phyloP scores from a whole-genome alignment of 2,113 vertebrate species.

The Chauna torquata region DNA sequence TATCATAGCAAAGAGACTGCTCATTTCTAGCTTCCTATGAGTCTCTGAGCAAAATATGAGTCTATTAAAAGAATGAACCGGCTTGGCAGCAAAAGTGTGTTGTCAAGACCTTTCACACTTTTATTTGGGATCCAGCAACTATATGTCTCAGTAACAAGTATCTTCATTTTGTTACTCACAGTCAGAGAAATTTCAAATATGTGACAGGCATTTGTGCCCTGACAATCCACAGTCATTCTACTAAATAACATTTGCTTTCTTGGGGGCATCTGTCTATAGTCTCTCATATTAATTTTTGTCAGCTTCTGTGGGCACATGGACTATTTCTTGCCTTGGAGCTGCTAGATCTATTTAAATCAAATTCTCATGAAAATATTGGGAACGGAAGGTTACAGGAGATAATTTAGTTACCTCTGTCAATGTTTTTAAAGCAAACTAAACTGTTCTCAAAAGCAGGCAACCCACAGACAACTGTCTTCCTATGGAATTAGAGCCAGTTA shows the following conservation, averaged over 20 bases:
- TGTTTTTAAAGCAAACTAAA: not conserved
- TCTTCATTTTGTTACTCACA: not conserved
- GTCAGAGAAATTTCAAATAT: constrained; percentile 10
- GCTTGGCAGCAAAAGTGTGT: not conserved
- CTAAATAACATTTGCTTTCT: not conserved
- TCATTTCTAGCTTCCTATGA: not conserved
- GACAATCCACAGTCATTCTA: not conserved
- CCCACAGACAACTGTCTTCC: not conserved
- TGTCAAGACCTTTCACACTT: not conserved
- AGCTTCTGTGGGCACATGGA: not conserved
- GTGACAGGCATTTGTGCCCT: not conserved
- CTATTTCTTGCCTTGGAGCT: not conserved
- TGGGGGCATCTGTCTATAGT: not conserved
- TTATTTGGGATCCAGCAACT: not conserved
- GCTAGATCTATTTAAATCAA: constrained; percentile 47
- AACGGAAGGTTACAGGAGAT: not conserved
- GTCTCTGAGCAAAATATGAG: not conserved
- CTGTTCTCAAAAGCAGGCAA: not conserved
- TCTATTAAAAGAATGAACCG: not conserved
- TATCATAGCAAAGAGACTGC: not conserved
- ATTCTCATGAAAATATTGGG: constrained; percentile 9
- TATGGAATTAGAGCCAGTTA: not conserved
- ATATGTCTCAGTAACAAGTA: not conserved
- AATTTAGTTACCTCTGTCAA: not conserved
- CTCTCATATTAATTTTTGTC: not conserved